Base-by-base conservation (phyloP, 2,797 vertebrate species). In the Phalloptychus januarius region DNA sequence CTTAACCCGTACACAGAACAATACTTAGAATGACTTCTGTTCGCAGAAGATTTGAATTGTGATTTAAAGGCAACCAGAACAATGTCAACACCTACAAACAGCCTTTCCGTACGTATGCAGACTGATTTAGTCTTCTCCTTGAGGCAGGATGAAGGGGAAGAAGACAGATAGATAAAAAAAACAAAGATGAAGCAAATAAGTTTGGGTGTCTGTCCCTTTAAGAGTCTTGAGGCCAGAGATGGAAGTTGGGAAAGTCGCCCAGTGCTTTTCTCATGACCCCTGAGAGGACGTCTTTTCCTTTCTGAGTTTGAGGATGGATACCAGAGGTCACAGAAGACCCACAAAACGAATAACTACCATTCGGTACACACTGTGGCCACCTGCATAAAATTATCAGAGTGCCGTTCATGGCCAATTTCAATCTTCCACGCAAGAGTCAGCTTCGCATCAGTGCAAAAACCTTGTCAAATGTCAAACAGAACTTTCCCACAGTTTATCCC, bases 261-360 rank as follows among this genome's bases (percentile, higher is more conserved):
- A 90, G 83, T 92, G 91, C 81, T 93, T 96, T 98, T 98, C 97
- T 97, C 97, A 98, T 94, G 97, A 97, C 97, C 97, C 95, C 46
- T 92, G 88, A 92, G 82, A 87, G 75, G 87, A 91, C 90, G 79
- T 74, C 85, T 79, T 88, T 77, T 88, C 92, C 92, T 94, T 95
- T 92, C 77, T 79, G 87, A 79, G 82, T 92, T 82, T 86, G 52
- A 50, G 83, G 87, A 84, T 82, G 78, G 81, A 83, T 84, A 89
- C 46, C 86, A 77, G 86, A 94, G 86, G 18, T 38, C 33, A 38
- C 33, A 12, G 18, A 75, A 71, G 83, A 72, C 44, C 75, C 73
- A 81, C 69, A 4, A 80, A 82, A 82, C 70, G 40, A 79, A 87
- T 75, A 83, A 76, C 15, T 75, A 56, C 73, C 20, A 72, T 46